phyloP scores from a whole-genome alignment of 2,888 invertebrate species.

The Vannuccia rotundouncinata region DNA sequence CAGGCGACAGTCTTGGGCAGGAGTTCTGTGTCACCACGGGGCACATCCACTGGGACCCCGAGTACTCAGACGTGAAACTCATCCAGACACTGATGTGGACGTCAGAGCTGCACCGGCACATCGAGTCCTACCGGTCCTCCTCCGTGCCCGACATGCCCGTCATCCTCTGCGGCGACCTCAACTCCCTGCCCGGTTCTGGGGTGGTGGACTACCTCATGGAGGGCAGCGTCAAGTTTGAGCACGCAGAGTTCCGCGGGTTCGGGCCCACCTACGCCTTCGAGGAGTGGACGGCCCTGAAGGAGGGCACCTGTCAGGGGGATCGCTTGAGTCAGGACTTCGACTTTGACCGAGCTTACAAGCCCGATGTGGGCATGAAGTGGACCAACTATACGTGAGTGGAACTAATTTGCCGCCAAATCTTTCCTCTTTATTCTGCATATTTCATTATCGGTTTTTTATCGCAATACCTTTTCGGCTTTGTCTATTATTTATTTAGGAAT shows the following conservation, averaged over 20 bases:
- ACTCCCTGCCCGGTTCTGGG: slow-evolving; percentile 93
- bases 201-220: slow-evolving; percentile 89
- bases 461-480: no score
- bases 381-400: slow-evolving; percentile 88
- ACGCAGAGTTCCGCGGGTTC: slow-evolving; percentile 90
- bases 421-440: no score
- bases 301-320: slow-evolving; percentile 44
- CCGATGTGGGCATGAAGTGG: slow-evolving; percentile 79
- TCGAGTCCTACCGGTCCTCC: background rate
- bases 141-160: slow-evolving; percentile 62
- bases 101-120: slow-evolving; percentile 31
- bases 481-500: no score
- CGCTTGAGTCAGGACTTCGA: slow-evolving; percentile 86
- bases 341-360: slow-evolving; percentile 82
- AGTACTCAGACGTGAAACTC: slow-evolving; percentile 96
- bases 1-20: no score
- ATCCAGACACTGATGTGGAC: slow-evolving; percentile 90
- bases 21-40: slow-evolving; percentile 74
- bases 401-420: no score
- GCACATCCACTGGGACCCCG: slow-evolving; percentile 99
- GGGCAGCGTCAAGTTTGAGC: slow-evolving; percentile 80
- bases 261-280: slow-evolving; percentile 76
- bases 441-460: no score
- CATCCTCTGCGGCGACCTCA: slow-evolving; percentile 92
- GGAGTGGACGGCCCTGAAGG: slow-evolving; percentile 56